These are phyloP conservation scores for Eupithecia dodoneata DNA, from an alignment of 2,888 invertebrate genomes.

Conservation along the genomic window DNA sequence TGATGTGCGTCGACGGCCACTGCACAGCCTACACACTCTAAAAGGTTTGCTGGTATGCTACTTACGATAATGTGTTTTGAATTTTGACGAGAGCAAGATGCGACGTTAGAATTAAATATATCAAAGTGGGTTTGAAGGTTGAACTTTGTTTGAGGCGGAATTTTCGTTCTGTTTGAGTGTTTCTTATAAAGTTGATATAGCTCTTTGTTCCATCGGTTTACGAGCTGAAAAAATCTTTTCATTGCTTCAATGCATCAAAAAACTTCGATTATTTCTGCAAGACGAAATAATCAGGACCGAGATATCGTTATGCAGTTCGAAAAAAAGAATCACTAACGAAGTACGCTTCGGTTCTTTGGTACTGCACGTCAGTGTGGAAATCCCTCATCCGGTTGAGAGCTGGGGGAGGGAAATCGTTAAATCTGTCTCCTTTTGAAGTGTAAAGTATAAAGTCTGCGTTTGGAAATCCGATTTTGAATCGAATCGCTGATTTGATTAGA, in stretches of 20 bases:
- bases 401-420: constrained; percentile 38
- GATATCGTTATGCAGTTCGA: neutral
- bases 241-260: neutral
- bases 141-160: neutral
- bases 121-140: neutral
- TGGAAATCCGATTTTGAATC: constrained; percentile 28
- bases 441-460: constrained; percentile 24
- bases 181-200: neutral
- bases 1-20: constrained; percentile 18
- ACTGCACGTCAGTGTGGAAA: constrained; percentile 27
- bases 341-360: constrained; percentile 32
- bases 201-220: neutral
- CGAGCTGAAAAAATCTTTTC: neutral
- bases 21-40: constrained; percentile 21
- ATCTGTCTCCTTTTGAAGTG: constrained; percentile 31
- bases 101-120: neutral
- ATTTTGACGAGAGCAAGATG: constrained; percentile 15
- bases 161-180: neutral
- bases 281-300: neutral
- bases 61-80: constrained; percentile 25
- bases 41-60: constrained; percentile 23
- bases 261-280: neutral
- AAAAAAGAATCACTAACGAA: constrained; percentile 37
- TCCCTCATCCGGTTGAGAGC: constrained; percentile 20
- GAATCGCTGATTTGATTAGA: constrained; percentile 7